These are phyloP conservation scores for Laticauda colubrina DNA, from an alignment of 2,113 vertebrate species.

Conservation along the genomic window DNA sequence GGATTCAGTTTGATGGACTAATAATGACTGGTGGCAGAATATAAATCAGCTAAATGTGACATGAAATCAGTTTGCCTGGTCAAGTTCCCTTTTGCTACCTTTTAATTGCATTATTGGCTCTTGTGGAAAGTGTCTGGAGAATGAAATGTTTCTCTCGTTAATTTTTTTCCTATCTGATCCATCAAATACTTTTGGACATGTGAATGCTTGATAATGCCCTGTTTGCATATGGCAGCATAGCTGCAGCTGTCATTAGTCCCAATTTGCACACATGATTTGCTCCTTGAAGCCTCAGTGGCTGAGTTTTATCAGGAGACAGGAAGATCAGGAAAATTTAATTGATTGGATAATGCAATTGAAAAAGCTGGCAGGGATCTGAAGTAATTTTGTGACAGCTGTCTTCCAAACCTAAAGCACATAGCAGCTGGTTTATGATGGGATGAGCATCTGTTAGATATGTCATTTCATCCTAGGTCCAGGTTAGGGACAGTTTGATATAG, in stretches of 20 bases:
- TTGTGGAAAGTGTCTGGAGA: constrained; percentile 44
- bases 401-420: constrained; percentile 57
- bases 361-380: constrained; percentile 55
- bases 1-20: constrained; percentile 42
- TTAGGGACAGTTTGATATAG: background rate
- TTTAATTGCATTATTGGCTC: constrained; percentile 50
- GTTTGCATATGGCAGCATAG: constrained; percentile 55
- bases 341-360: constrained; percentile 62
- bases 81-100: constrained; percentile 48
- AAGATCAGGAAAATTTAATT: constrained; percentile 61
- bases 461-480: background rate
- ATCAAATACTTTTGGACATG: constrained; percentile 52
- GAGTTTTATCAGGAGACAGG: constrained; percentile 57
- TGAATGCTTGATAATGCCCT: constrained; percentile 39
- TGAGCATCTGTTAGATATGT: constrained; percentile 14
- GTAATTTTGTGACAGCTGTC: constrained; percentile 64
- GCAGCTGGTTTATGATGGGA: constrained; percentile 57
- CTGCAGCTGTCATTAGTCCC: constrained; percentile 57
- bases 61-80: constrained; percentile 44
- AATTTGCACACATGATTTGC: constrained; percentile 59
- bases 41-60: constrained; percentile 48
- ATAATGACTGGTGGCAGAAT: constrained; percentile 46
- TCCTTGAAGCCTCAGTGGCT: constrained; percentile 53
- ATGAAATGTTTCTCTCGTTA: constrained; percentile 20
- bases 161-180: constrained; percentile 45